Conservation (phyloP, 2,888 invertebrate species). For the Ceramica pisi region DNA sequence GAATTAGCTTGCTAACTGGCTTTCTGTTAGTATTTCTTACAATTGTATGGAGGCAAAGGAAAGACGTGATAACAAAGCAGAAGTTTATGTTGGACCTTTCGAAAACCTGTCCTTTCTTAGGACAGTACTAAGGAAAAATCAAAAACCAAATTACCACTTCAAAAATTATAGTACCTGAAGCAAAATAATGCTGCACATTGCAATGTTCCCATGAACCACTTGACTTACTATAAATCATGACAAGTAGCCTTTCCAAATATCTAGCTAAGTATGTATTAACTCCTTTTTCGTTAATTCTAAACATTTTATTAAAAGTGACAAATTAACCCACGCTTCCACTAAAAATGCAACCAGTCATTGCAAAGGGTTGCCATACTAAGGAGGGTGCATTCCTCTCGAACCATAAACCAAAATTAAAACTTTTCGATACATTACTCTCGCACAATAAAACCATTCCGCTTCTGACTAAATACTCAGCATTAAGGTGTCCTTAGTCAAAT, state of each 20-base stretch:
- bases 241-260: neutral
- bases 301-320: slow-evolving; percentile 54
- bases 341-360: slow-evolving; percentile 52
- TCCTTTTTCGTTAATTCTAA: slow-evolving; percentile 13
- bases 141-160: too few relatives aligned
- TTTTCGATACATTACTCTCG: slow-evolving; percentile 88
- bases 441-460: slow-evolving; percentile 86
- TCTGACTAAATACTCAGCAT: slow-evolving; percentile 88
- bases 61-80: too few relatives aligned
- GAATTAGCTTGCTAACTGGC: neutral
- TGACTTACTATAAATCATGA: neutral
- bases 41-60: neutral
- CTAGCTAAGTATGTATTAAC: neutral
- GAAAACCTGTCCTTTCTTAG: too few relatives aligned
- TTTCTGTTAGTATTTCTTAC: neutral
- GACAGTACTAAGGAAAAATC: too few relatives aligned
- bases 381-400: slow-evolving; percentile 78
- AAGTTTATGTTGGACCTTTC: neutral
- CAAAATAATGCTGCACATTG: too few relatives aligned
- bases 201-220: neutral
- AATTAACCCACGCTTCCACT: slow-evolving; percentile 55
- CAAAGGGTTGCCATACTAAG: slow-evolving; percentile 65
- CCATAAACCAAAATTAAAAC: slow-evolving; percentile 90
- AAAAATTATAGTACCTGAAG: too few relatives aligned
- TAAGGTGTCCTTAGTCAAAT: slow-evolving; percentile 90